A percentile compares a stretch with the other conserved stretches of the same genome.
These are phyloP conservation scores for Apantesis nais DNA, from an alignment of 2,888 invertebrate genomes.

Conservation along the genomic window DNA sequence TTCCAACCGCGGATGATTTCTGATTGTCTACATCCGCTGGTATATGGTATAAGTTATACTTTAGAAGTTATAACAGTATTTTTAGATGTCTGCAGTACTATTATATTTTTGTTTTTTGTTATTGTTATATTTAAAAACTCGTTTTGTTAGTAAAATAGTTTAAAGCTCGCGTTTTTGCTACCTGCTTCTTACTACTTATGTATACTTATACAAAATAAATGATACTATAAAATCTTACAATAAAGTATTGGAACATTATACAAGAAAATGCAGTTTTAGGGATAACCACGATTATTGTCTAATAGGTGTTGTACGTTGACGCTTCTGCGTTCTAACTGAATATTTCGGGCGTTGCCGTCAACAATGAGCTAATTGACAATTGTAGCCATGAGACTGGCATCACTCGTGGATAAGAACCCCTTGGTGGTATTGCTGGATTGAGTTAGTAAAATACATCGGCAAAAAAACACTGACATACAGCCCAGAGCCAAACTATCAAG, in stretches of 20 bases:
- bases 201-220: neutral
- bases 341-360: neutral
- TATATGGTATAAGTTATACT: conserved; percentile 2
- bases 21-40: conserved; percentile 37
- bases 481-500: neutral
- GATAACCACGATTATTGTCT: neutral
- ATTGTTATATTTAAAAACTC: neutral
- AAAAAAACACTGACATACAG: neutral
- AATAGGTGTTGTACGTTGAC: neutral
- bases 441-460: neutral
- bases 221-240: neutral
- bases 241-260: neutral
- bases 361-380: neutral
- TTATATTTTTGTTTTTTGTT: neutral
- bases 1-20: conserved; percentile 16
- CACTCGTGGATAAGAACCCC: neutral
- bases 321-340: neutral
- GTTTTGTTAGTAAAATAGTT: neutral
- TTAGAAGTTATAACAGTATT: neutral
- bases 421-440: neutral
- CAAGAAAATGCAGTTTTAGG: neutral
- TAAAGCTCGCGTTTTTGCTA: too few species aligned
- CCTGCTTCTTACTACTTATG: too few species aligned
- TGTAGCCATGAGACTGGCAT: neutral
- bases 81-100: neutral